phyloP scores from a whole-genome alignment of 2,888 invertebrate genomes.

The Chesias legatella region DNA sequence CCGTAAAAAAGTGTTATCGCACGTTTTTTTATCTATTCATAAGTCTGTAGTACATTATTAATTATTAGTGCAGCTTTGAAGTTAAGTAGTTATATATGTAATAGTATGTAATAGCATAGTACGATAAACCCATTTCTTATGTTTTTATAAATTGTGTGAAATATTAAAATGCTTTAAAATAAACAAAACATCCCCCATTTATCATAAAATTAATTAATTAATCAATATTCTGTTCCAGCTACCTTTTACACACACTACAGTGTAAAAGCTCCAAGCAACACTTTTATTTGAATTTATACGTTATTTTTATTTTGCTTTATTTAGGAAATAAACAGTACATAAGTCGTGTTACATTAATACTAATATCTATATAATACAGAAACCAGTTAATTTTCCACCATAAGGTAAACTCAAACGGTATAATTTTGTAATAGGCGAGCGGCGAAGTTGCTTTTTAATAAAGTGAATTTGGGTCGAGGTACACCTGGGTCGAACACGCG shows the following conservation, averaged over 20 bases:
- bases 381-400: too few species aligned
- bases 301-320: too few species aligned
- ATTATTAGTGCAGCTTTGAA: constrained; percentile 2
- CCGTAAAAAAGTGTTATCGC: constrained; percentile 9
- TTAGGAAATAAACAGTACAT: too few species aligned
- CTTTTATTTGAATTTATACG: too few species aligned
- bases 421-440: constrained; percentile 7
- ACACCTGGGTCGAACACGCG: constrained; percentile 5
- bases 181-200: too few species aligned
- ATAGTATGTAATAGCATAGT: constrained; percentile 1
- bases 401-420: constrained; percentile 7
- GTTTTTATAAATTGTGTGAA: too few species aligned
- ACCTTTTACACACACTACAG: constrained; percentile 8
- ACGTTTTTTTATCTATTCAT: constrained; percentile 4
- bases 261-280: constrained; percentile 7
- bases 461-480: constrained; percentile 12
- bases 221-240: constrained; percentile 3
- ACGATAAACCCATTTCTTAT: too few species aligned
- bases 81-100: constrained; percentile 1
- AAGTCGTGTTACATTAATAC: too few species aligned
- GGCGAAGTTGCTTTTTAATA: constrained; percentile 14
- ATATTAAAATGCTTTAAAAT: too few species aligned
- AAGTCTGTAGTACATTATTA: constrained; percentile 1
- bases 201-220: constrained; percentile 8
- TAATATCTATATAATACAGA: too few species aligned